phyloP scores from a whole-genome alignment of 2,113 vertebrate genomes.

The Callipepla squamata region DNA sequence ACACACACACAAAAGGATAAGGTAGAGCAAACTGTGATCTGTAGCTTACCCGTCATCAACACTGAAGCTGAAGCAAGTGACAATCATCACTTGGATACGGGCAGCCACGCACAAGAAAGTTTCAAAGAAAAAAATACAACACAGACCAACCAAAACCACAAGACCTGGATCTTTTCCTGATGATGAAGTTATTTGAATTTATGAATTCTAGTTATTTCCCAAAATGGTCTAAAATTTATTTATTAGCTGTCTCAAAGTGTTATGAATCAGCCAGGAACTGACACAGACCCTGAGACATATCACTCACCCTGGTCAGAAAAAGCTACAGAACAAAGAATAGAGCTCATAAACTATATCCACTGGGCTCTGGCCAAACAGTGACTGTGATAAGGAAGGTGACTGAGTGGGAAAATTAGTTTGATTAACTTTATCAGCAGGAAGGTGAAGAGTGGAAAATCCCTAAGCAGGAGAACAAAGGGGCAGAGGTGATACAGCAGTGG shows the following conservation, averaged over 20 bases:
- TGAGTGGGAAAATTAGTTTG: conserved; percentile 60
- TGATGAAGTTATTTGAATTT: background rate
- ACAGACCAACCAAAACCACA: background rate
- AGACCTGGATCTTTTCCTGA: background rate
- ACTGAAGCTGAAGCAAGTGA: background rate
- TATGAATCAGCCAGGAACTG: background rate
- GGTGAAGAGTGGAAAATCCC: conserved; percentile 56
- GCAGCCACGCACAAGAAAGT: background rate
- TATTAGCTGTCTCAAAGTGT: background rate
- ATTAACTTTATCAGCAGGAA: conserved; percentile 68
- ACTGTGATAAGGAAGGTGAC: conserved; percentile 58
- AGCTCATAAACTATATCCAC: conserved; percentile 12
- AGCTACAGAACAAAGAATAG: conserved; percentile 36
- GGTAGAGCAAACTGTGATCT: background rate
- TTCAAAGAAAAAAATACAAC: background rate
- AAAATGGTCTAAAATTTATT: background rate
- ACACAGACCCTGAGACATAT: background rate
- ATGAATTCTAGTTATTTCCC: background rate
- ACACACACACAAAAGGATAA: background rate
- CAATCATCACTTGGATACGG: fast-evolving
- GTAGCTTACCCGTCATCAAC: background rate
- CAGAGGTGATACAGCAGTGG: conserved; percentile 27
- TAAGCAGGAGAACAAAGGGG: conserved; percentile 56
- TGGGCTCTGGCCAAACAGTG: conserved; percentile 44
- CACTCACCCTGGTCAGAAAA: conserved; percentile 28